Evolutionary conservation across 2,888 invertebrate genomes (phyloP).

Genomic region (Philopedon plagiatum): DNA sequence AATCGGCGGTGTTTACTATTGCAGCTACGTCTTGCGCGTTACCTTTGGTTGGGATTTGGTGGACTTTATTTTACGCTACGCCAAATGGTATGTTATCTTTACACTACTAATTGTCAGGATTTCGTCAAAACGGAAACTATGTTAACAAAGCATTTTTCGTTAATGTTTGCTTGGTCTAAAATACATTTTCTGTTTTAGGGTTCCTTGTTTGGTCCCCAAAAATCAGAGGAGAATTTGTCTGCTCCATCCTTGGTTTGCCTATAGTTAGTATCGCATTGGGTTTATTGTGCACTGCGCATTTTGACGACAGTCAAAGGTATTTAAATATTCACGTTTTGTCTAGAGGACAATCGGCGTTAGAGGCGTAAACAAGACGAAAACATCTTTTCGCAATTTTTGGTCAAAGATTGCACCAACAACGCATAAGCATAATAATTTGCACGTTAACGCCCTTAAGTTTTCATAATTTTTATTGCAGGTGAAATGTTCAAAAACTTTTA

Average conservation of each 20-base stretch:
- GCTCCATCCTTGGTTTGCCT: constrained; percentile 73
- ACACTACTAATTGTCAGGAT: too few relatives aligned
- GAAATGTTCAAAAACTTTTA: too few relatives aligned
- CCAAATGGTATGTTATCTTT: constrained; percentile 56
- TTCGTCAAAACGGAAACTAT: too few relatives aligned
- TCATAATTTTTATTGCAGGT: too few relatives aligned
- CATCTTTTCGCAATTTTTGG: too few relatives aligned
- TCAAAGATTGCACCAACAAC: too few relatives aligned
- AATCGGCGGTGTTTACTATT: constrained; percentile 73
- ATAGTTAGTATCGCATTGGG: constrained; percentile 72
- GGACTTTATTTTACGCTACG: constrained; percentile 72
- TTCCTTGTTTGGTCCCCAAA: constrained; percentile 72
- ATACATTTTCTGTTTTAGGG: constrained; percentile 61
- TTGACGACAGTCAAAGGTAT: constrained; percentile 65
- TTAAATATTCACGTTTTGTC: constrained; percentile 41
- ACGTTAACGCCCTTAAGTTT: too few relatives aligned
- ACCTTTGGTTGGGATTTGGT: constrained; percentile 73
- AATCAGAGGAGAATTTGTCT: constrained; percentile 74
- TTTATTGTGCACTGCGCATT: constrained; percentile 72
- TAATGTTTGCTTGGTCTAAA: neutral
- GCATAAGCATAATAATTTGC: too few relatives aligned
- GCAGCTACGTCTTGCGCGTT: constrained; percentile 71
- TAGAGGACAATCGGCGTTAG: constrained; percentile 11
- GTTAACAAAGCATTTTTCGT: too few relatives aligned
- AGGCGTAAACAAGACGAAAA: too few relatives aligned